These are phyloP conservation scores for Corvus cornix DNA, from an alignment of 2,113 vertebrate genomes.

Conservation along the genomic window DNA sequence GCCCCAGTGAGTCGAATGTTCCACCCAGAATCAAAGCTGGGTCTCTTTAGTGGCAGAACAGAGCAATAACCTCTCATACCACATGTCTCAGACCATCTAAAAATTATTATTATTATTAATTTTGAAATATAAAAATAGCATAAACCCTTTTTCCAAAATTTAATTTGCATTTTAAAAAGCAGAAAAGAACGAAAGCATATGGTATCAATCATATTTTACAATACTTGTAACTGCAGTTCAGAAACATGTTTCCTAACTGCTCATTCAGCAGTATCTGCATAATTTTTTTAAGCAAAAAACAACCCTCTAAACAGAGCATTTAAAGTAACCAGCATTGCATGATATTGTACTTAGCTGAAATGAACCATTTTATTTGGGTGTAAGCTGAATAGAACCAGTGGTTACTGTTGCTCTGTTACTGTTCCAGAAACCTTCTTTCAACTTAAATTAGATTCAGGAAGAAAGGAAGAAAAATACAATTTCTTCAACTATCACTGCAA, in stretches of 20 bases:
- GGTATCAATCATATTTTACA: constrained; percentile 74
- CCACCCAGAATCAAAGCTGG: constrained; percentile 10
- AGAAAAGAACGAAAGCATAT: constrained; percentile 62
- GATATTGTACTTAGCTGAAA: constrained; percentile 54
- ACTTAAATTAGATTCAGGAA: constrained; percentile 35
- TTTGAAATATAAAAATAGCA: constrained; percentile 43
- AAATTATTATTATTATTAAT: constrained; percentile 38
- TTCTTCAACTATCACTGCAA: constrained; percentile 7
- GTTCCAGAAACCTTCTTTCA: constrained; percentile 37
- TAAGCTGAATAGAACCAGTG: constrained; percentile 9
- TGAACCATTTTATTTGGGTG: constrained; percentile 42
- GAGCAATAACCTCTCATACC: constrained; percentile 51
- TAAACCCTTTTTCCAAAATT: not conserved
- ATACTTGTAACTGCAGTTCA: constrained; percentile 64
- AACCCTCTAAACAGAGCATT: constrained; percentile 65
- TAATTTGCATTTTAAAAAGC: constrained; percentile 46
- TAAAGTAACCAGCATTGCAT: constrained; percentile 48
- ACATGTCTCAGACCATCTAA: constrained; percentile 58
- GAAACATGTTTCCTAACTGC: constrained; percentile 67
- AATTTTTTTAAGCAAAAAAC: constrained; percentile 58
- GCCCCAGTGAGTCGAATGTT: constrained; percentile 26
- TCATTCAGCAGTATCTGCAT: constrained; percentile 62
- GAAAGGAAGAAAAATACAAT: constrained; percentile 21
- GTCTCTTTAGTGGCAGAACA: constrained; percentile 8
- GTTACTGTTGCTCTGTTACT: constrained; percentile 33